Conservation (phyloP, 2,888 invertebrate species). For the Eristalinus aeneus region DNA sequence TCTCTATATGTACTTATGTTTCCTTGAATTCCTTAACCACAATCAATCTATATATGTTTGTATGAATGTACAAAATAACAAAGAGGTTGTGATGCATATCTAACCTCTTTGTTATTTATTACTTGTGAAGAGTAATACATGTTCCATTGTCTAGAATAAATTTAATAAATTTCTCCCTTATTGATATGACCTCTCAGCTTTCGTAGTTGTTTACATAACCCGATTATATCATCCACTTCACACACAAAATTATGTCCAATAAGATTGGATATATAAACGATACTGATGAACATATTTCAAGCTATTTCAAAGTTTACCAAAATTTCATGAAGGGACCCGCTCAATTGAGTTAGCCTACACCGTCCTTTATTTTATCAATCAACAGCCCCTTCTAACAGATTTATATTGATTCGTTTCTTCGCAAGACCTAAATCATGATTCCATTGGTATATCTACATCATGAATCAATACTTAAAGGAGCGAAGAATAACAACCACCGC, state of each 20-base stretch:
- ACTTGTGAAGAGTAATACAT: background rate
- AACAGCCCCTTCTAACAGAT: background rate
- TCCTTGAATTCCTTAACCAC: background rate
- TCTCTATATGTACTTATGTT: background rate
- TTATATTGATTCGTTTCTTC: slow-evolving; percentile 55
- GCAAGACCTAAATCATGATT: slow-evolving; percentile 59
- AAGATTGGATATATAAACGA: slow-evolving; percentile 20
- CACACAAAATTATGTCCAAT: background rate
- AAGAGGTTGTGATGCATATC: background rate
- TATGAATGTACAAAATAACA: background rate
- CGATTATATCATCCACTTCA: slow-evolving; percentile 11
- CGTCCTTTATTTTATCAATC: slow-evolving; percentile 20
- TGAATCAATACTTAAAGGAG: slow-evolving; percentile 62
- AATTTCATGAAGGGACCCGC: slow-evolving; percentile 39
- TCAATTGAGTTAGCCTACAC: slow-evolving; percentile 42
- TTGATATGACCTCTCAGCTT: background rate
- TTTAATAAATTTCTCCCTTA: background rate
- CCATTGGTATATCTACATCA: slow-evolving; percentile 50
- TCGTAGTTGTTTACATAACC: slow-evolving; percentile 15
- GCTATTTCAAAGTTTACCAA: slow-evolving; percentile 37
- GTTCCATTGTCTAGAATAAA: background rate
- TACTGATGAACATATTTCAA: slow-evolving; percentile 47
- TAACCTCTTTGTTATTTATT: background rate
- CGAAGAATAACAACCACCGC: background rate
- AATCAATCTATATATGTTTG: background rate